Evolutionary conservation across 2,888 invertebrate species (phyloP).

Genomic region (Camponotus fellah): DNA sequence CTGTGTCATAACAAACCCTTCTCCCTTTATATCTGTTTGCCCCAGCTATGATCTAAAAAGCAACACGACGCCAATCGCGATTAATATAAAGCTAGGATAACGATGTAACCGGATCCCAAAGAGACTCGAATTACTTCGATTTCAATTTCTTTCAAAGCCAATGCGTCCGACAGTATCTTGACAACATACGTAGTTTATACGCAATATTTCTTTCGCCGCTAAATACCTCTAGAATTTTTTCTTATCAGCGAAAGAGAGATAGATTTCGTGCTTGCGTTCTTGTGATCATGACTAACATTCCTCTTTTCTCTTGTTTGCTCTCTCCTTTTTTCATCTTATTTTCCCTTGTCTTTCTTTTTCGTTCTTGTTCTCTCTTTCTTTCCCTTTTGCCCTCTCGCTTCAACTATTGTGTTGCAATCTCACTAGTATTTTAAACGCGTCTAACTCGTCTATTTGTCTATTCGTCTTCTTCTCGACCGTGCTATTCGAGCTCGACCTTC

Average conservation of each 20-base stretch:
- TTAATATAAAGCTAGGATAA: neutral
- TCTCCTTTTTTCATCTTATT: neutral
- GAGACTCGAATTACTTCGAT: neutral
- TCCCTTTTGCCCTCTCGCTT: neutral
- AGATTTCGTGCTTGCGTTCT: neutral
- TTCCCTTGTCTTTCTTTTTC: neutral
- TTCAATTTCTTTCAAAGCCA: neutral
- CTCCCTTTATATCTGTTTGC: neutral
- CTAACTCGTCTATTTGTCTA: constrained; percentile 59
- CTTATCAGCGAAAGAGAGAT: constrained; percentile 7
- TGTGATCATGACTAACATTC: neutral
- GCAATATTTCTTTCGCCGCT: neutral
- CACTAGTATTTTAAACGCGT: constrained; percentile 6
- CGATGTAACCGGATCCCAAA: neutral
- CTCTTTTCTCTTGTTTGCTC: neutral
- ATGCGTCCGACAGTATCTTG: neutral
- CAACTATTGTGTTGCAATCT: neutral
- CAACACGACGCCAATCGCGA: neutral
- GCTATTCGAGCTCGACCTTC: constrained; percentile 61
- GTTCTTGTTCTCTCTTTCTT: neutral
- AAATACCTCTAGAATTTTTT: neutral
- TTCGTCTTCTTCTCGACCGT: constrained; percentile 37
- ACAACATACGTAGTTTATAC: neutral
- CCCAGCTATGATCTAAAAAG: constrained; percentile 23
- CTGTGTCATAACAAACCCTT: constrained; percentile 14